phyloP scores from a whole-genome alignment of 2,113 vertebrate genomes.

The Paramormyrops kingsleyae region DNA sequence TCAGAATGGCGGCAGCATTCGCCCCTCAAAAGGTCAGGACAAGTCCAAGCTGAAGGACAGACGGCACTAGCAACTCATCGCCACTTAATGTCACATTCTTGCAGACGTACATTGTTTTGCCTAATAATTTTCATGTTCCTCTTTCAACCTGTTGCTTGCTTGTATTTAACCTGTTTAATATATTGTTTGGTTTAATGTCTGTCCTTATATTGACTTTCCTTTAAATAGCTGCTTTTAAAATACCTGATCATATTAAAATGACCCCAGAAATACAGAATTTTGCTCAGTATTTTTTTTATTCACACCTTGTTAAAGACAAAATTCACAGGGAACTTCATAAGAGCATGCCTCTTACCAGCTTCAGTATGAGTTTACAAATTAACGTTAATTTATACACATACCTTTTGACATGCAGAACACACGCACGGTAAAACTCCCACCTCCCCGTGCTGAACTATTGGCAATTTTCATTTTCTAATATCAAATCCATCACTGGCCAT shows the following conservation, averaged over 20 bases:
- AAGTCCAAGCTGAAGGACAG: slow-evolving; percentile 54
- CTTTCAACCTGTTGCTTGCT: not conserved
- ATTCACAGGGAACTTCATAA: slow-evolving; percentile 37
- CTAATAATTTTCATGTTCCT: not conserved
- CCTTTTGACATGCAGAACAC: slow-evolving; percentile 34
- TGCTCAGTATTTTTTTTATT: slow-evolving; percentile 46
- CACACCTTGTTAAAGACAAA: slow-evolving; percentile 34
- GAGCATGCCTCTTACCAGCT: slow-evolving; percentile 31
- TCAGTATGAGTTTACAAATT: slow-evolving; percentile 27
- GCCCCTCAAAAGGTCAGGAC: slow-evolving; percentile 31
- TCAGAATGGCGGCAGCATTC: slow-evolving; percentile 43
- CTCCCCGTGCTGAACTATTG: no score
- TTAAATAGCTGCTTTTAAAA: slow-evolving; percentile 4
- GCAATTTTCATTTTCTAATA: not conserved
- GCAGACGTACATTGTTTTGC: not conserved
- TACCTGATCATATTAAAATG: slow-evolving; percentile 1
- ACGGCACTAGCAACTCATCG: slow-evolving; percentile 33
- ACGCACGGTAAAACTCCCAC: not conserved
- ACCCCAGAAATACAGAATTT: not conserved
- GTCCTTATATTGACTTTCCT: not conserved
- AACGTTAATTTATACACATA: slow-evolving; percentile 24
- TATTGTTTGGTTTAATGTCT: not conserved
- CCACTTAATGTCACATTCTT: slow-evolving; percentile 28
- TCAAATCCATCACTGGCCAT: not conserved
- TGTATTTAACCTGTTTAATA: not conserved